Evolutionary conservation across 2,797 vertebrate genomes (phyloP).

Genomic region (Cirrhinus mrigala): DNA sequence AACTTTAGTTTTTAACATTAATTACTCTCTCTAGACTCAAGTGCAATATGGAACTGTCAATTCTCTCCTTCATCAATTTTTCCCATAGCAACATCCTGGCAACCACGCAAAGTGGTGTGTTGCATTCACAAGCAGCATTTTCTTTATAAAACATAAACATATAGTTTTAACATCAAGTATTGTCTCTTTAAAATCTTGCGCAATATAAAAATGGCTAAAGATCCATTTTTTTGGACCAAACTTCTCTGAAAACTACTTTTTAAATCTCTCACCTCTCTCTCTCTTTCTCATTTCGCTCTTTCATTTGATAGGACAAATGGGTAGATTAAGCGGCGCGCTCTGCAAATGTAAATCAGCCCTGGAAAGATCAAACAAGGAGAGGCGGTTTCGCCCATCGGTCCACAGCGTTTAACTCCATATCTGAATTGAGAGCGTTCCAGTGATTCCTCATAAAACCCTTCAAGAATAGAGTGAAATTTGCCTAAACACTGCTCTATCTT

Average conservation of each 20-base stretch:
- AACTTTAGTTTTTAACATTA: neutral
- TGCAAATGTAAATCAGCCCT: slow-evolving; percentile 77
- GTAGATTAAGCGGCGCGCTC: slow-evolving; percentile 69
- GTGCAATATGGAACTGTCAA: neutral
- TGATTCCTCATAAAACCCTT: slow-evolving; percentile 68
- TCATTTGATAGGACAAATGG: slow-evolving; percentile 74
- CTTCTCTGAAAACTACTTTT: slow-evolving; percentile 25
- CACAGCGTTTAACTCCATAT: slow-evolving; percentile 69
- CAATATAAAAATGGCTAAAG: neutral
- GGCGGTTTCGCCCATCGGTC: slow-evolving; percentile 73
- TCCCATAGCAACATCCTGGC: neutral
- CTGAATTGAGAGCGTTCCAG: slow-evolving; percentile 71
- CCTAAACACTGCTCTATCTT: slow-evolving; percentile 64
- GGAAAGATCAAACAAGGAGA: slow-evolving; percentile 75
- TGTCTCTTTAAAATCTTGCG: neutral
- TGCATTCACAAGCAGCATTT: neutral
- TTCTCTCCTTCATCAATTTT: neutral
- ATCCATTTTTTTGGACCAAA: neutral
- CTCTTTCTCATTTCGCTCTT: slow-evolving; percentile 32
- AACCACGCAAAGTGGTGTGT: neutral
- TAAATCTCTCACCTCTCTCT: slow-evolving; percentile 4
- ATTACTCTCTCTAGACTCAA: neutral
- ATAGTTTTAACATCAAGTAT: neutral
- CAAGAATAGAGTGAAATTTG: slow-evolving; percentile 69
- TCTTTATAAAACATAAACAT: neutral